phyloP scores from a whole-genome alignment of 2,113 vertebrate genomes.

The Psephotus haematonotus region DNA sequence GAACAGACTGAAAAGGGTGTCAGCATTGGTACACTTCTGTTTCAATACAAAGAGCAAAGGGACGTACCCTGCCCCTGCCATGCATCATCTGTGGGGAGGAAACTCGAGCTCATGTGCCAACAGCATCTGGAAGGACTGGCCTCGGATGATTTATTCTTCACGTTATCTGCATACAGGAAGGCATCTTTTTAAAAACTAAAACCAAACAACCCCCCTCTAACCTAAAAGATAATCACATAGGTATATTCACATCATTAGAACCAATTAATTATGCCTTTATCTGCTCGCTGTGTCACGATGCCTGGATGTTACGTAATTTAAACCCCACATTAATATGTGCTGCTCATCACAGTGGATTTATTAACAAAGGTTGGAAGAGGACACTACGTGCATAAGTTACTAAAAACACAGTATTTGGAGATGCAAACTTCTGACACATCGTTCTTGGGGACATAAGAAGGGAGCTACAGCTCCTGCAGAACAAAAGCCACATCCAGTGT shows the following conservation, averaged over 20 bases:
- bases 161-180: slow-evolving; percentile 5
- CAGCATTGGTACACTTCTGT: neutral
- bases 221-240: neutral
- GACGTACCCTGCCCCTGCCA: slow-evolving; percentile 52
- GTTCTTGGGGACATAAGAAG: neutral
- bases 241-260: slow-evolving; percentile 26
- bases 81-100: neutral
- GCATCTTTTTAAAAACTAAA: neutral
- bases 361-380: neutral
- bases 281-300: neutral
- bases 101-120: neutral
- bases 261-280: slow-evolving; percentile 5
- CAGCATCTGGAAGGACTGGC: slow-evolving; percentile 38
- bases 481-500: neutral
- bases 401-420: neutral
- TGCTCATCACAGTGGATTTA: neutral
- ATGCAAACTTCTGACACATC: neutral
- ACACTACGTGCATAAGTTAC: neutral
- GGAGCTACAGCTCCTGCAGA: neutral
- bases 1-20: neutral
- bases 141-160: slow-evolving; percentile 49
- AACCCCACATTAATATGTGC: slow-evolving; percentile 1
- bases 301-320: slow-evolving; percentile 11
- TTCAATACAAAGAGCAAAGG: neutral
- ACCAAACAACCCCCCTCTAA: neutral